These are phyloP conservation scores for Pachyrhynchus sulphureomaculatus DNA, from an alignment of 1,140 invertebrate genomes.

Conservation along the genomic window DNA sequence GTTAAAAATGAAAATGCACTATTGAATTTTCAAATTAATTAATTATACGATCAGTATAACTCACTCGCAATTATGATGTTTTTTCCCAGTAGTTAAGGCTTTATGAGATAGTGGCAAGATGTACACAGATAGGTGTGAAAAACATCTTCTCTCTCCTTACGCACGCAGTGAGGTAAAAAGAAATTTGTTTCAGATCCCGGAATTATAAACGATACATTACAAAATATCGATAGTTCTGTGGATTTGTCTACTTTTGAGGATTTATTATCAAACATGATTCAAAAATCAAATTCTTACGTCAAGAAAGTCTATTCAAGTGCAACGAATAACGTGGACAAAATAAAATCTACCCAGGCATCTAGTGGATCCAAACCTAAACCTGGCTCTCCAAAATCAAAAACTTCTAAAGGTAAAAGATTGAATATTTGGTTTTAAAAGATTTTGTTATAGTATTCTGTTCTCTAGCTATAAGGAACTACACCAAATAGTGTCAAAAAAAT, in stretches of 20 bases:
- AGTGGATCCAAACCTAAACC: neutral
- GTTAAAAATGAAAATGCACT: too few species aligned
- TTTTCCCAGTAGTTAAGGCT: too few species aligned
- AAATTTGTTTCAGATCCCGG: constrained; percentile 5
- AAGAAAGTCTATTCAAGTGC: constrained; percentile 2
- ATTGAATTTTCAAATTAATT: too few species aligned
- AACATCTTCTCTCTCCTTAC: too few species aligned
- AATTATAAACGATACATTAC: neutral
- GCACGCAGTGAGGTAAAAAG: too few species aligned
- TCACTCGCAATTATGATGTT: too few species aligned
- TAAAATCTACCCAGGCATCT: neutral
- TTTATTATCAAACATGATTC: neutral
- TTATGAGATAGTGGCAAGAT: too few species aligned
- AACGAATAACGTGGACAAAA: neutral
- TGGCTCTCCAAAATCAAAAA: constrained; percentile 4
- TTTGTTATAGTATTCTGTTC: neutral
- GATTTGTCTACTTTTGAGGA: constrained; percentile 14
- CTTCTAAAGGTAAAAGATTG: constrained; percentile 9
- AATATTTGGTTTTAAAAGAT: neutral
- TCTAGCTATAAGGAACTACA: too few species aligned
- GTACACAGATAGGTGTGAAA: too few species aligned
- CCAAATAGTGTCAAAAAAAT: too few species aligned
- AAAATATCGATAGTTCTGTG: neutral
- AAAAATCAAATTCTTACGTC: neutral
- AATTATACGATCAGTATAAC: too few species aligned